Evolutionary conservation across 2,888 invertebrate species (phyloP).

Genomic region (Fragum whitleyi): DNA sequence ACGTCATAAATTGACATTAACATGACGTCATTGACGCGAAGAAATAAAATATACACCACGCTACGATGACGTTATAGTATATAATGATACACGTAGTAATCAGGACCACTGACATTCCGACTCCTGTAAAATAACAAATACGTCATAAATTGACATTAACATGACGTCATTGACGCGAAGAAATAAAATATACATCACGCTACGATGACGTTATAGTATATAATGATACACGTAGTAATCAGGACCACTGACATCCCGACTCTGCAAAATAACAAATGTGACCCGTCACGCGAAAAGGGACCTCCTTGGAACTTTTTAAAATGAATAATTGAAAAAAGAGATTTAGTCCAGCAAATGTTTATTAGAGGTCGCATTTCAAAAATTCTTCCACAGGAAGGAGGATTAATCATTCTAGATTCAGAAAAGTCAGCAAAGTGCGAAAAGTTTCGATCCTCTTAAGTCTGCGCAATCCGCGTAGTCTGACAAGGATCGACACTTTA

Average conservation of each 20-base stretch:
- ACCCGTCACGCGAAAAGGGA: too few relatives aligned
- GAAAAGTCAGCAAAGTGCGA: too few relatives aligned
- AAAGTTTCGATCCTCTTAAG: too few relatives aligned
- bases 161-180: slow-evolving; percentile 79
- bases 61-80: slow-evolving; percentile 81
- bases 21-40: slow-evolving; percentile 79
- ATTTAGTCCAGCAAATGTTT: too few relatives aligned
- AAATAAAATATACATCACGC: slow-evolving; percentile 79
- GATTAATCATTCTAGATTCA: too few relatives aligned
- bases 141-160: not conserved
- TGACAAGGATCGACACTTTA: too few relatives aligned
- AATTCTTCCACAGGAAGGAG: too few relatives aligned
- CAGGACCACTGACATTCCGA: slow-evolving; percentile 78
- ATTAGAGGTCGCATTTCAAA: too few relatives aligned
- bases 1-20: not conserved
- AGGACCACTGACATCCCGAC: slow-evolving; percentile 78
- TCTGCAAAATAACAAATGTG: slow-evolving; percentile 57
- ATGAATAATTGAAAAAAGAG: too few relatives aligned
- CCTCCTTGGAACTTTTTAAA: too few relatives aligned
- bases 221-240: slow-evolving; percentile 74
- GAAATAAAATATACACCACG: slow-evolving; percentile 79
- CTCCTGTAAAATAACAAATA: slow-evolving; percentile 67
- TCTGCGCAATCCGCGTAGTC: too few relatives aligned
- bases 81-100: slow-evolving; percentile 76
- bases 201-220: slow-evolving; percentile 81